Conservation (phyloP, 2,797 vertebrate species). For the Mus minutoides region DNA sequence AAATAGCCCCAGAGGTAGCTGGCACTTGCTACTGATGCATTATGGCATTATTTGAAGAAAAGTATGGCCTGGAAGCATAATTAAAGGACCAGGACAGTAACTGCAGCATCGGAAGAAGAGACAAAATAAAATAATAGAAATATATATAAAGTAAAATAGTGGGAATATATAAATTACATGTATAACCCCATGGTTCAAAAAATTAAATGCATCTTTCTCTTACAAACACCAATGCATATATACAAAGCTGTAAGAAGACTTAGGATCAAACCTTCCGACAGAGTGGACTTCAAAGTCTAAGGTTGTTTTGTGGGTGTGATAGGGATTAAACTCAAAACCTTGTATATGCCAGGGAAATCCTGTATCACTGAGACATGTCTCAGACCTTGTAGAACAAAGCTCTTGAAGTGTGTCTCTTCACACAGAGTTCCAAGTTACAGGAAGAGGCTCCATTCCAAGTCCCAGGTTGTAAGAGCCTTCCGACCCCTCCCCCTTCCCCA, state of each 20-base stretch:
- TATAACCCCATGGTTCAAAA: neutral
- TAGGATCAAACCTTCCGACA: neutral
- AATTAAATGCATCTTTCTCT: neutral
- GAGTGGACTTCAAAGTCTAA: neutral
- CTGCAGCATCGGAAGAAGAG: neutral
- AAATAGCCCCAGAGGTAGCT: constrained; percentile 28
- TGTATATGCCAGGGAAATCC: neutral
- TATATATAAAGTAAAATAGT: neutral
- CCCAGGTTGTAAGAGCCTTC: neutral
- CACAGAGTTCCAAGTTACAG: neutral
- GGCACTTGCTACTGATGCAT: neutral
- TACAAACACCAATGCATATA: neutral
- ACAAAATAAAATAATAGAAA: no score
- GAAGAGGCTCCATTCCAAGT: neutral
- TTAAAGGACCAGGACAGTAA: neutral
- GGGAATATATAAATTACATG: neutral
- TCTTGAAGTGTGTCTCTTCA: neutral
- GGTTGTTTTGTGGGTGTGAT: neutral
- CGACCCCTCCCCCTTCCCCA: neutral
- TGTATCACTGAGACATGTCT: neutral
- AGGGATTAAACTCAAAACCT: neutral
- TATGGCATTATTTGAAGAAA: neutral
- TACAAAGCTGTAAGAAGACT: neutral
- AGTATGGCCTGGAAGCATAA: neutral
- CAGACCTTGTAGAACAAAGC: neutral